These are phyloP conservation scores for Pangasianodon gigas DNA, from an alignment of 2,113 vertebrate genomes.

Conservation along the genomic window DNA sequence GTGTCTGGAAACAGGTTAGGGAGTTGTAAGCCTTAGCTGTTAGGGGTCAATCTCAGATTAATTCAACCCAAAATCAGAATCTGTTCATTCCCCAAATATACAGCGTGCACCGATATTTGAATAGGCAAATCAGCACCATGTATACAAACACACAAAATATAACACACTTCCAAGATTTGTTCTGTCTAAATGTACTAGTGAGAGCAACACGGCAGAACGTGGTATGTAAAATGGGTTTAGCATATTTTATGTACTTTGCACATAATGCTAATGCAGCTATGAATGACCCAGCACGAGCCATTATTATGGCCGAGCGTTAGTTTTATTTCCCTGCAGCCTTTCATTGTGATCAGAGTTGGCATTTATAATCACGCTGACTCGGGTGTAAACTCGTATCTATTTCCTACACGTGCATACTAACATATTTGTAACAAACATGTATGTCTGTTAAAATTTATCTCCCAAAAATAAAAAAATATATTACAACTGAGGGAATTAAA, in stretches of 20 bases:
- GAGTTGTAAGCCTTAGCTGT: not conserved
- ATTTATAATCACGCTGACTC: not conserved
- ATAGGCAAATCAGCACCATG: not conserved
- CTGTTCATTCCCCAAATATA: not conserved
- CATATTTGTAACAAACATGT: not conserved
- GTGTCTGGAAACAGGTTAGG: slow-evolving; percentile 92
- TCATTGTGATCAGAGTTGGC: not conserved
- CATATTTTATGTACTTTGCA: not conserved
- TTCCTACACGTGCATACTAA: not conserved
- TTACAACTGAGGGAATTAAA: not conserved
- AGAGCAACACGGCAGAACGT: not conserved
- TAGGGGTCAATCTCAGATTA: not conserved
- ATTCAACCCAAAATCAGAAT: not conserved
- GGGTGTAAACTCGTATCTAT: not conserved
- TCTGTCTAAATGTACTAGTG: not conserved
- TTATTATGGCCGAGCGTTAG: not conserved
- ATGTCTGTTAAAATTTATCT: not conserved
- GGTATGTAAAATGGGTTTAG: not conserved
- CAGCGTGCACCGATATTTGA: not conserved
- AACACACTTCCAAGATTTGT: not conserved
- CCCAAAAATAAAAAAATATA: not conserved
- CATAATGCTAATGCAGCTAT: not conserved
- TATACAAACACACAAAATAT: not conserved
- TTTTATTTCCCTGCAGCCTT: not conserved
- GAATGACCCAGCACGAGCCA: not conserved